phyloP scores from a whole-genome alignment of 1,140 invertebrate species.

The Lucilia cuprina region DNA sequence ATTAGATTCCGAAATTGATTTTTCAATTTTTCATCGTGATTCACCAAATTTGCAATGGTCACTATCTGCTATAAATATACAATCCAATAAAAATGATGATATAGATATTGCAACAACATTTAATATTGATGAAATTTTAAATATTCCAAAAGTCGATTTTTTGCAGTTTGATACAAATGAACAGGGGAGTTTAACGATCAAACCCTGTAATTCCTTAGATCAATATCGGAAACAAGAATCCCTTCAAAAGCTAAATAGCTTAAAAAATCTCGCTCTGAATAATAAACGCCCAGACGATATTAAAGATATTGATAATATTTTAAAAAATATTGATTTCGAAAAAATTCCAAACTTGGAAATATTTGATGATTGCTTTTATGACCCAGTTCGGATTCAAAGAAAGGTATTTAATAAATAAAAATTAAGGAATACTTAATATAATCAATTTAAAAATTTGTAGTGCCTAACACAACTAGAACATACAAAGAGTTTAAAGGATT shows the following conservation, averaged over 20 bases:
- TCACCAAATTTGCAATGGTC: not conserved
- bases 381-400: not conserved
- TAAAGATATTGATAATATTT: not conserved
- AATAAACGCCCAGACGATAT: not conserved
- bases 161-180: too few species aligned
- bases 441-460: not conserved
- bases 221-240: not conserved
- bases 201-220: too few species aligned
- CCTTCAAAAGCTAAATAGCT: not conserved
- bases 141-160: too few species aligned
- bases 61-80: not conserved
- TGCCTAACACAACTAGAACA: not conserved
- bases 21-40: not conserved
- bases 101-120: not conserved
- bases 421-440: too few species aligned
- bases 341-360: not conserved
- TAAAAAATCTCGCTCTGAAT: not conserved
- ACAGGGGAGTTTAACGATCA: too few species aligned
- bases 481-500: not conserved
- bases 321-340: not conserved
- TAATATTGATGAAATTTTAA: not conserved
- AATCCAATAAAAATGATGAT: not conserved
- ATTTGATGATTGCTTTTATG: not conserved
- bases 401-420: not conserved
- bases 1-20: constrained; percentile 7